These are phyloP conservation scores for Acholoe squamosa DNA, from an alignment of 2,888 invertebrate genomes.

Conservation along the genomic window DNA sequence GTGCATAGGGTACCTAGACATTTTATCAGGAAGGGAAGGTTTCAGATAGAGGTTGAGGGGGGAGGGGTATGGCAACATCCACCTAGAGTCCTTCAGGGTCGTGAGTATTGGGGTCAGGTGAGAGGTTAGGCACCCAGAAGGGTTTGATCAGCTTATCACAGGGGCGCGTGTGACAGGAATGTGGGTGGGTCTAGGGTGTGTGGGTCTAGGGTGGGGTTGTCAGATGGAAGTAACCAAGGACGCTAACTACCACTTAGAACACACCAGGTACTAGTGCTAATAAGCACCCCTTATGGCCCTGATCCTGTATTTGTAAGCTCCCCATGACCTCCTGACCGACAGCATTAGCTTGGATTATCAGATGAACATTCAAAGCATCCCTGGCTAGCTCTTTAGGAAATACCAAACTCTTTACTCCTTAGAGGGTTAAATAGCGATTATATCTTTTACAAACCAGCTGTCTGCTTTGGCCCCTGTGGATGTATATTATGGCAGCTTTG, in stretches of 20 bases:
- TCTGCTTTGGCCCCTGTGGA: no score
- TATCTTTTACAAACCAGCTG: no score
- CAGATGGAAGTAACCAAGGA: constrained; percentile 35
- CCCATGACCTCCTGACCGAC: no score
- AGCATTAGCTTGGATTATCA: no score
- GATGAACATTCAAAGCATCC: no score
- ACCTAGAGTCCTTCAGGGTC: background rate
- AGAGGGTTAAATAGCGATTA: no score
- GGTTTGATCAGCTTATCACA: constrained; percentile 4
- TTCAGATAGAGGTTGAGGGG: background rate
- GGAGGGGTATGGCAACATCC: background rate
- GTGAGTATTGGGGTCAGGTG: background rate
- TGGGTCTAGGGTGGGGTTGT: background rate
- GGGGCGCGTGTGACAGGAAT: background rate
- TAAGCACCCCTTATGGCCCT: background rate
- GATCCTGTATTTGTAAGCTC: no score
- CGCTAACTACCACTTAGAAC: background rate
- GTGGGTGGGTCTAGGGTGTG: background rate
- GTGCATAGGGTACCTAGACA: background rate
- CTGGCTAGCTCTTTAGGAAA: no score
- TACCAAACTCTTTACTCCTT: no score
- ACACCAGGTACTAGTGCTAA: background rate
- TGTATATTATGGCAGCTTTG: background rate
- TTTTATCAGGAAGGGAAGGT: background rate
- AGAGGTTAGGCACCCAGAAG: background rate